Base-by-base conservation (phyloP, 2,888 invertebrate species). In the Trichacis sp. region DNA sequence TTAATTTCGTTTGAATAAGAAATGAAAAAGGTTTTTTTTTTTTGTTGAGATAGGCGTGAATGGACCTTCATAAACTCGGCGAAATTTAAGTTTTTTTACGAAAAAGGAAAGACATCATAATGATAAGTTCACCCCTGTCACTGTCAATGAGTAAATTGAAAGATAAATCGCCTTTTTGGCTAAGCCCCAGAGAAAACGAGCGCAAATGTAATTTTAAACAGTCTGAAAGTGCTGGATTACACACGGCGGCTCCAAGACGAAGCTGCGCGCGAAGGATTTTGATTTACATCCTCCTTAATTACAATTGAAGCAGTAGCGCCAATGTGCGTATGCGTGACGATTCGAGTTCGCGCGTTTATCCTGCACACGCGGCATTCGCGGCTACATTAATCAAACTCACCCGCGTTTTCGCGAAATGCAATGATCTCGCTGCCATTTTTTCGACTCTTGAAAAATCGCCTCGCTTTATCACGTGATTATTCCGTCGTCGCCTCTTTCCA, bases 251-350 rank as follows among this genome's bases (percentile, higher is more conserved):
- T n/a, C n/a, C n/a, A n/a, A n/a, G n/a, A n/a, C n/a, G n/a, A n/a
- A n/a, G n/a, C n/a, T n/a, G n/a, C n/a, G n/a, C n/a, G n/a, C n/a
- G n/a, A n/a, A n/a, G n/a, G n/a, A n/a, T n/a, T n/a, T n/a, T n/a
- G n/a, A n/a, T n/a, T n/a, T n/a, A n/a, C n/a, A n/a, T n/a, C n/a
- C n/a, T n/a, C n/a, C 43, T 79, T 81, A 81, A 82, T 82, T 82
- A 80, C 80, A 79, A 80, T 80, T 75, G 80, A 79, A 82, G 19
- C n/a, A n/a, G n/a, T n/a, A n/a, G n/a, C n/a, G n/a, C n/a, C n/a
- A n/a, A 15, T 14, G 30, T 17, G 20, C 20, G 50, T 42, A 40
- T 42, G 30, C 43, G 38, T 29, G 42, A 42, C 53, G 52, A 38
- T 50, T 36, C 49, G 38, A 33, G 33, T 49, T 14, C 14, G 19